Conservation (phyloP, 1,140 invertebrate species). For the Sycophila sp. region DNA sequence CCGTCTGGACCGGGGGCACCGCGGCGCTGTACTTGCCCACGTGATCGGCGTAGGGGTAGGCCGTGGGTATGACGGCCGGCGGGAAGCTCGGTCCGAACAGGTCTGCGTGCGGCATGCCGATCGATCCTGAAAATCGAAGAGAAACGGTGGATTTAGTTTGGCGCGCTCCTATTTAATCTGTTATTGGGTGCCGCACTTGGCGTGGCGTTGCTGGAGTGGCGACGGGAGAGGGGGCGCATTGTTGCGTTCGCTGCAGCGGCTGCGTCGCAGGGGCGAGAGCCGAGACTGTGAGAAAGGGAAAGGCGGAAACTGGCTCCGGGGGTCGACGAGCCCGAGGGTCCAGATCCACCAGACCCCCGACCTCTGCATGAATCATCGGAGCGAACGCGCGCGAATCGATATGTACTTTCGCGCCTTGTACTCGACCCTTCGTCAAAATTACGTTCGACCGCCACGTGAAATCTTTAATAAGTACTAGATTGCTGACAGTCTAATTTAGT, state of each 20-base stretch:
- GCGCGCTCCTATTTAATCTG: constrained; percentile 8
- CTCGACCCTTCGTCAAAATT: too few species aligned
- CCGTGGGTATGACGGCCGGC: constrained; percentile 51
- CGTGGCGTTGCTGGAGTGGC: neutral
- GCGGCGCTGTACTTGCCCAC: constrained; percentile 48
- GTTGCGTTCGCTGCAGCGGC: constrained; percentile 23
- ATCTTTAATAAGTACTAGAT: too few species aligned
- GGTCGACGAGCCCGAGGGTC: neutral
- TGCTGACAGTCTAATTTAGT: too few species aligned
- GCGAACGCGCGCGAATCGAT: constrained; percentile 14
- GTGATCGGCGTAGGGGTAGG: constrained; percentile 52
- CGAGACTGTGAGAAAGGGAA: constrained; percentile 53
- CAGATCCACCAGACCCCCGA: constrained; percentile 52
- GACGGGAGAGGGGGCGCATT: neutral
- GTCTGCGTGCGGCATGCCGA: constrained; percentile 57
- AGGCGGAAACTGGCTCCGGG: neutral
- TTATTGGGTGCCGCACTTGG: neutral
- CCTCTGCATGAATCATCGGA: constrained; percentile 61
- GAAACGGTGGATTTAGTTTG: constrained; percentile 9
- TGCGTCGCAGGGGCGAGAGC: constrained; percentile 49
- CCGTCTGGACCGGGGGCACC: neutral
- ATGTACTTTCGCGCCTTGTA: constrained; percentile 50
- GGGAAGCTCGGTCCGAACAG: constrained; percentile 54
- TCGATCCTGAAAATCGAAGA: constrained; percentile 53
- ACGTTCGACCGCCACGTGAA: too few species aligned